Percentiles rank a stretch among this genome's conserved stretches.
Evolutionary conservation across 2,113 vertebrate species (phyloP).

Genomic region (Psettodes erumei): DNA sequence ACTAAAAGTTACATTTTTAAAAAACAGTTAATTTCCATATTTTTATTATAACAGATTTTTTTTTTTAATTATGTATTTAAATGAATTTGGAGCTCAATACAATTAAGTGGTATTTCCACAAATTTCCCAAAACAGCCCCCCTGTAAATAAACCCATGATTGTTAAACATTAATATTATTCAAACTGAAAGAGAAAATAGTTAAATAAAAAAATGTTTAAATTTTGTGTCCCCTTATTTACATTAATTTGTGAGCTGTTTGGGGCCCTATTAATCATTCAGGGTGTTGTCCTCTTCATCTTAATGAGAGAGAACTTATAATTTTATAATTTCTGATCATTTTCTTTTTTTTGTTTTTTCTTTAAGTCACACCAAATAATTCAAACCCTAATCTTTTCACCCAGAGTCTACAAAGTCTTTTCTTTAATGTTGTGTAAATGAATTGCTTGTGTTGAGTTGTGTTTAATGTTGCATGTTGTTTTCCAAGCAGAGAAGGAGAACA

Average conservation of each 20-base stretch:
- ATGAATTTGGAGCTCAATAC: no score
- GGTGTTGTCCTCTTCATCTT: no score
- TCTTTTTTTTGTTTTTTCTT: no score
- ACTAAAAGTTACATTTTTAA: neutral
- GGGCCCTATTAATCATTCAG: neutral
- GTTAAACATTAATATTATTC: neutral
- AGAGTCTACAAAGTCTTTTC: neutral
- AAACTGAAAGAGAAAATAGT: neutral
- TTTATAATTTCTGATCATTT: no score
- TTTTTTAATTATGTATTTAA: no score
- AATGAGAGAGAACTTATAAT: no score
- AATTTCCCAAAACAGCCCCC: no score
- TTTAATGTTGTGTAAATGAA: neutral
- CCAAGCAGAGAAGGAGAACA: slow-evolving; percentile 28
- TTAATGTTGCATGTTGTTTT: neutral
- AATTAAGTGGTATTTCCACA: no score
- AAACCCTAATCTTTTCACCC: neutral
- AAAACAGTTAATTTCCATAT: no score
- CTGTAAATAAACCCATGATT: neutral
- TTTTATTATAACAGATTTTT: no score
- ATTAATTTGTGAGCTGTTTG: neutral
- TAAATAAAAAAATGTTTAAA: neutral
- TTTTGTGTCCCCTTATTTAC: neutral
- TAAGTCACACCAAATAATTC: no score
- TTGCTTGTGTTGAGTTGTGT: neutral